Conservation (phyloP, 2,888 invertebrate species). For the Arrhopalites spinosus region DNA sequence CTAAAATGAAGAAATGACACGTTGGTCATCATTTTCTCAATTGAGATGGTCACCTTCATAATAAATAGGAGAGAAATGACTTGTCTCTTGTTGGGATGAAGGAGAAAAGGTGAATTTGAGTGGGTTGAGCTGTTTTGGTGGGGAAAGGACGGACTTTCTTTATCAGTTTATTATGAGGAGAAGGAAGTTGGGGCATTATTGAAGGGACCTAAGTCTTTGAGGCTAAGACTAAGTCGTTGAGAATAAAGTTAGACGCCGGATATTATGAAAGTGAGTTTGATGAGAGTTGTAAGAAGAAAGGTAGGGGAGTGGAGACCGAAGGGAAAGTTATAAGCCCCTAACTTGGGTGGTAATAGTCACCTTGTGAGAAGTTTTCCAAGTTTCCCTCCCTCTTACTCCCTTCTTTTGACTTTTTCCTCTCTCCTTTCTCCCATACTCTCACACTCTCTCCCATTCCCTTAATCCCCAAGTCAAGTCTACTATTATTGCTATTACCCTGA, state of each 20-base stretch:
- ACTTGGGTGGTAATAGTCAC: slow-evolving; percentile 34
- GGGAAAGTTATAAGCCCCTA: slow-evolving; percentile 36
- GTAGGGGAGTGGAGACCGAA: no score
- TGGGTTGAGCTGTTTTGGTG: background rate
- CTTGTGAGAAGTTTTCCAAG: slow-evolving; percentile 31
- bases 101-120: background rate
- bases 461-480: slow-evolving; percentile 12
- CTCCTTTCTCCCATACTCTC: background rate
- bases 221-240: slow-evolving; percentile 15
- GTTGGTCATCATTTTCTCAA: slow-evolving; percentile 9
- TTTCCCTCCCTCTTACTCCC: slow-evolving; percentile 15
- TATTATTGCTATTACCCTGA: slow-evolving; percentile 18
- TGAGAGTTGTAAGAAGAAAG: no score
- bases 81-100: background rate
- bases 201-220: slow-evolving; percentile 13
- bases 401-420: slow-evolving; percentile 7
- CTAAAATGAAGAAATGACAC: slow-evolving; percentile 14
- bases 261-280: no score
- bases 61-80: background rate
- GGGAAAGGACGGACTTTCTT: background rate
- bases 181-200: background rate
- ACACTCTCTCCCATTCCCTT: background rate
- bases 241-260: slow-evolving; percentile 37
- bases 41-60: slow-evolving; percentile 18
- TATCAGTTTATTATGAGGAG: slow-evolving; percentile 19